Base-by-base conservation (phyloP, 2,797 vertebrate genomes). In the Enteromius viviparus region DNA sequence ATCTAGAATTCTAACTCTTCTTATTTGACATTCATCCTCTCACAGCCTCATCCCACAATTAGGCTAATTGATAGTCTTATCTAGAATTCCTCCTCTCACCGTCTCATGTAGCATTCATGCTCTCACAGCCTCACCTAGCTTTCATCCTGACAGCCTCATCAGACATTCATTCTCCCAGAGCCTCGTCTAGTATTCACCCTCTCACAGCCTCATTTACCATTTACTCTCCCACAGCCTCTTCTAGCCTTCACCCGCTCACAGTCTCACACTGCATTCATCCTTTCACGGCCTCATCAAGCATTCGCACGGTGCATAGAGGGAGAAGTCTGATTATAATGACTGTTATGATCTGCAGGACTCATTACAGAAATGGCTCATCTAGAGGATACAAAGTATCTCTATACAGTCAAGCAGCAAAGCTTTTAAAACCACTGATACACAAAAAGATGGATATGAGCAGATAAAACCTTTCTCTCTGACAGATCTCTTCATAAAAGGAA, bases 371-470 rank as follows among this genome's bases (percentile, higher is more conserved):
- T 70, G 75, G 65, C 74, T 45, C 51, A 69, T 58, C 62, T 29
- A 77, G 12, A 77, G 19, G 74, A 77, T 19, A 37, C 74, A 77
- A 83, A 69, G 62, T 45, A 49, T 42, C 62, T 45, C 37, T 2
- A 8, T 60, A 80, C 55, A 72, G 79, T 49, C 49, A 65, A 8
- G 45, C 80, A 75, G 80, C 71, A 83, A 83, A 83, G 72, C 81
- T 83, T 76, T 83, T 83, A 83, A 83, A 69, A 76, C 34, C 81
- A 42, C 64, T 60, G 49, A 69, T 83, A 70, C 49, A 83, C 64
- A 76, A 69, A 69, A 80, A 69, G 29, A 65, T 60, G 60, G 64
- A 75, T 66, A 77, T 58, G 40, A 47, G 74, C 74, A 77, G 74
- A 77, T 70, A 60, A 70, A 70, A 69, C 53, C 64, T 60, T 71